Evolutionary conservation across 2,888 invertebrate species (phyloP).

Genomic region (Fissipunctia ypsillon): DNA sequence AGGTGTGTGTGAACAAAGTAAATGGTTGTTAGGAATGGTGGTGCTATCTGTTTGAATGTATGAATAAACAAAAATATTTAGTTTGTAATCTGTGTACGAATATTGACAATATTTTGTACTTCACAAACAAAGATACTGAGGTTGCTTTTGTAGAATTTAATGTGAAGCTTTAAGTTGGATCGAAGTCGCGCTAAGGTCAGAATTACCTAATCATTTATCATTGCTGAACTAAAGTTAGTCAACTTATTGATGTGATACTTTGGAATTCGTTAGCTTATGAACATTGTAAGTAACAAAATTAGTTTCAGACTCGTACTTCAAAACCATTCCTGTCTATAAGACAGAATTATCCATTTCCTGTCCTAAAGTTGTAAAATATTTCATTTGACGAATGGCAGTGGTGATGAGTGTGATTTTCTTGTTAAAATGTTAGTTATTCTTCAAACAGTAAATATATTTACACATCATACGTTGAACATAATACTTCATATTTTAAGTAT

Average conservation of each 20-base stretch:
- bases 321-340: conserved; percentile 41
- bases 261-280: conserved; percentile 18
- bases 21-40: conserved; percentile 84
- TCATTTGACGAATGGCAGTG: conserved; percentile 26
- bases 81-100: conserved; percentile 63
- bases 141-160: conserved; percentile 50
- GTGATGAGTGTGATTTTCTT: conserved; percentile 39
- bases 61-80: conserved; percentile 66
- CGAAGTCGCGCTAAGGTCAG: conserved; percentile 34
- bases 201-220: conserved; percentile 36
- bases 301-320: conserved; percentile 35
- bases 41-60: conserved; percentile 85
- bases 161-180: conserved; percentile 50
- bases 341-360: conserved; percentile 38
- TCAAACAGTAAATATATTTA: conserved; percentile 56
- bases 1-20: conserved; percentile 67
- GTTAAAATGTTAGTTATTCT: conserved; percentile 48
- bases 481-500: conserved; percentile 50
- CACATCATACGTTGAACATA: conserved; percentile 45
- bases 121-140: conserved; percentile 30
- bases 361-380: conserved; percentile 24
- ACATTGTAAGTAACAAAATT: conserved; percentile 19
- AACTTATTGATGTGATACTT: conserved; percentile 42
- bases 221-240: conserved; percentile 46
- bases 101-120: conserved; percentile 61